phyloP scores from a whole-genome alignment of 2,113 vertebrate species.

The Beaufortia kweichowensis region DNA sequence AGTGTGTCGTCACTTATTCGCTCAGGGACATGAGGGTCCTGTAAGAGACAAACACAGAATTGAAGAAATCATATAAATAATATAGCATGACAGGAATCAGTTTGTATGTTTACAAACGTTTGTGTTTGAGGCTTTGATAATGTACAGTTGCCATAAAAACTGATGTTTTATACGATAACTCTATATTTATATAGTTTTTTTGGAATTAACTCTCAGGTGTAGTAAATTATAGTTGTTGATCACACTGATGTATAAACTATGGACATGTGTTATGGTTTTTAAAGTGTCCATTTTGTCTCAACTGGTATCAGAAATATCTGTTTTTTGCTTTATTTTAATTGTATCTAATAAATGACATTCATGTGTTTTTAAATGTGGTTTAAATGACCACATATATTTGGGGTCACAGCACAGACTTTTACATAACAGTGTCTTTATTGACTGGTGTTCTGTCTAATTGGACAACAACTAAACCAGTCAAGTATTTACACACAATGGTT shows the following conservation, averaged over 20 bases:
- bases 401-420: background rate
- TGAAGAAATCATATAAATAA: background rate
- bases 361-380: background rate
- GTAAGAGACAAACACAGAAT: slow-evolving; percentile 39
- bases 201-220: too few relatives aligned
- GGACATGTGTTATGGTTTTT: too few relatives aligned
- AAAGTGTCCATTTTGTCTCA: too few relatives aligned
- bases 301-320: too few relatives aligned
- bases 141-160: background rate
- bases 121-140: background rate
- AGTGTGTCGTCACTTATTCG: slow-evolving; percentile 59
- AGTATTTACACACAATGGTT: slow-evolving; percentile 2
- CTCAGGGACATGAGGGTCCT: slow-evolving; percentile 71
- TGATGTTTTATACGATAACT: background rate
- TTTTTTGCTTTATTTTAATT: too few relatives aligned
- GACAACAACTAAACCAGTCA: background rate
- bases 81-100: too few relatives aligned
- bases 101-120: too few relatives aligned
- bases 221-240: too few relatives aligned
- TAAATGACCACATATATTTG: background rate
- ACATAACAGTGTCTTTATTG: background rate
- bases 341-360: background rate
- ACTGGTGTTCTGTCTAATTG: background rate
- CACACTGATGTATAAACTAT: too few relatives aligned
- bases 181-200: too few relatives aligned